A percentile compares a stretch with the other conserved stretches of the same genome.
Conservation (phyloP, 2,113 vertebrate genomes). For the Ophthalmolycus amberensis region DNA sequence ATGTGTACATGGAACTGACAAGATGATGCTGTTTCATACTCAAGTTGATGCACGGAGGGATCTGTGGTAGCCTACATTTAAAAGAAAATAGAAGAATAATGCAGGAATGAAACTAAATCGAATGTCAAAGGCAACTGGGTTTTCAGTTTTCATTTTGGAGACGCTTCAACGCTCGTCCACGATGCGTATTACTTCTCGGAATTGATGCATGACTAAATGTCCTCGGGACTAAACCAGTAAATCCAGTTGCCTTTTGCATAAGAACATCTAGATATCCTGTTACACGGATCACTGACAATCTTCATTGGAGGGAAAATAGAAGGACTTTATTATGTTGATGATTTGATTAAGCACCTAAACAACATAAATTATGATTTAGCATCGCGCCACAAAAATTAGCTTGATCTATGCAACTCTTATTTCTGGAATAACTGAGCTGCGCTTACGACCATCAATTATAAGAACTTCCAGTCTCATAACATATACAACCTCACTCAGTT, state of each 20-base stretch:
- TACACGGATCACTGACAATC: not conserved
- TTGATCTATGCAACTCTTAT: not conserved
- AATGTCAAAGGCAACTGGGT: not conserved
- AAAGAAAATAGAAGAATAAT: not conserved
- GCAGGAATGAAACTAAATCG: not conserved
- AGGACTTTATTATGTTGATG: not conserved
- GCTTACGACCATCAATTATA: slow-evolving; percentile 4
- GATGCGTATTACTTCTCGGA: not conserved
- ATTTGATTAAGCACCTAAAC: not conserved
- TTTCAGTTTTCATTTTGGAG: not conserved
- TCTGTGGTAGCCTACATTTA: not conserved
- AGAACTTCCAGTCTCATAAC: not conserved
- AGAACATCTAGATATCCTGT: slow-evolving; percentile 5
- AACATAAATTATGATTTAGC: not conserved
- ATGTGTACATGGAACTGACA: not conserved
- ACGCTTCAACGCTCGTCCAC: not conserved
- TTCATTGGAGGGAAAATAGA: not conserved
- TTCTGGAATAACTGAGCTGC: not conserved
- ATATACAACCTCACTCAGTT: not conserved
- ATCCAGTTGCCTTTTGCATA: slow-evolving; percentile 31
- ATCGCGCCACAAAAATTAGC: fast-evolving
- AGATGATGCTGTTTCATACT: not conserved
- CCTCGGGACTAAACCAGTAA: slow-evolving; percentile 28
- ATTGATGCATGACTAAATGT: not conserved
- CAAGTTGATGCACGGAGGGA: not conserved